These are phyloP conservation scores for Holacanthella duospinosa DNA, from an alignment of 2,888 invertebrate species.

Conservation along the genomic window DNA sequence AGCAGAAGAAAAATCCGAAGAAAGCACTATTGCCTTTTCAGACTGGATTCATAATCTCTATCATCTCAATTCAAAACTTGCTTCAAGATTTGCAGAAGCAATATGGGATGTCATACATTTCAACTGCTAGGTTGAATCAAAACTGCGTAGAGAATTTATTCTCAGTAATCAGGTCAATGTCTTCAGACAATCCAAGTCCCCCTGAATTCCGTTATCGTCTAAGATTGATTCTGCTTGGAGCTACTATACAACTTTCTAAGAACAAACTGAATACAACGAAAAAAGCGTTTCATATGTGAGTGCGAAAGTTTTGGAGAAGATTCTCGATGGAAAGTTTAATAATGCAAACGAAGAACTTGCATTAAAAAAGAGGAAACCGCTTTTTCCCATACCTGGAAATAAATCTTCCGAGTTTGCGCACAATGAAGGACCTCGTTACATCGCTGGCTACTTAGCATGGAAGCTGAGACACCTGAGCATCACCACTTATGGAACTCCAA, in stretches of 20 bases:
- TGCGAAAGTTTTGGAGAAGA: not conserved
- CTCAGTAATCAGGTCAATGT: not conserved
- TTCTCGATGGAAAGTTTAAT: not conserved
- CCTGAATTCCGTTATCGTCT: not conserved
- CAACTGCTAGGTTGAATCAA: not conserved
- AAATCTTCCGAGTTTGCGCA: not conserved
- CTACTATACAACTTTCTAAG: not conserved
- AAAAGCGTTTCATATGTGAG: not conserved
- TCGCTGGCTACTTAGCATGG: not conserved
- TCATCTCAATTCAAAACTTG: not conserved
- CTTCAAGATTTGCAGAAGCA: not conserved
- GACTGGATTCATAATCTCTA: constrained; percentile 12
- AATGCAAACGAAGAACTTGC: not conserved
- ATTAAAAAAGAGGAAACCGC: not conserved
- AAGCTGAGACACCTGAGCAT: not conserved
- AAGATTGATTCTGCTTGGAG: not conserved
- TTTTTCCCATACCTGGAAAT: not conserved
- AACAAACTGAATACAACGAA: not conserved
- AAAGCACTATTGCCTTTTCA: constrained; percentile 13
- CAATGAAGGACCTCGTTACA: not conserved
- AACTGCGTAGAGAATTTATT: not conserved
- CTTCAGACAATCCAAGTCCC: not conserved
- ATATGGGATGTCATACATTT: not conserved
- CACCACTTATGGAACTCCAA: not conserved
- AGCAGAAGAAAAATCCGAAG: constrained; percentile 6